A percentile compares a stretch with the other conserved stretches of the same genome.
phyloP scores from a whole-genome alignment of 2,888 invertebrate species.

The Notodonta dromedarius region DNA sequence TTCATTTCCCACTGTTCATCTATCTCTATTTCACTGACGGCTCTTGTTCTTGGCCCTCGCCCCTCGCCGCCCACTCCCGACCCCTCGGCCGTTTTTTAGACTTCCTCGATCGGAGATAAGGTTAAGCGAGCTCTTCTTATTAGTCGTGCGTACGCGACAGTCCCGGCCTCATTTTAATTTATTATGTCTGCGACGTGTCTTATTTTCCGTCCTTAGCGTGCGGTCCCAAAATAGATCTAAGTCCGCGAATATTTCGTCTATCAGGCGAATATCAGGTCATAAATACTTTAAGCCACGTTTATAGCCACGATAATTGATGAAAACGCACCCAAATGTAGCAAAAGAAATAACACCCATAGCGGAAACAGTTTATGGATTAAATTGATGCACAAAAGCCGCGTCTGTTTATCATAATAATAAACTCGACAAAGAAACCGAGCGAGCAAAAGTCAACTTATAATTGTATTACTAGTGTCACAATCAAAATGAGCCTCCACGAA shows the following conservation, averaged over 20 bases:
- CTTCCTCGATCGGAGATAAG: constrained; percentile 82
- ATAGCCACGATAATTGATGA: constrained; percentile 39
- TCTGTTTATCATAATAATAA: constrained; percentile 79
- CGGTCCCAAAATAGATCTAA: constrained; percentile 22
- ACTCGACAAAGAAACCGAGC: constrained; percentile 68
- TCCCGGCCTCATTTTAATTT: constrained; percentile 68
- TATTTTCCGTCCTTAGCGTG: background rate
- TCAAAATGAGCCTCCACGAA: constrained; percentile 81
- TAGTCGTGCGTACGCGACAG: constrained; percentile 76
- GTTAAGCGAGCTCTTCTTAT: constrained; percentile 81
- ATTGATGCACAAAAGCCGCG: constrained; percentile 69
- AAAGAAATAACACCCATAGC: constrained; percentile 53
- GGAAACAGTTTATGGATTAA: constrained; percentile 66
- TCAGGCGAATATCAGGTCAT: background rate
- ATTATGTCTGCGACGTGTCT: constrained; percentile 49
- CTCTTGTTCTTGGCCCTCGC: constrained; percentile 79
- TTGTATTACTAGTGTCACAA: constrained; percentile 76
- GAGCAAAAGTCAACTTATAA: constrained; percentile 77
- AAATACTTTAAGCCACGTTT: constrained; percentile 24
- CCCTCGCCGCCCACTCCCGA: constrained; percentile 44
- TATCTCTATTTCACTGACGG: constrained; percentile 85
- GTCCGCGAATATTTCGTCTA: constrained; percentile 6
- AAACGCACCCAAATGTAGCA: constrained; percentile 36
- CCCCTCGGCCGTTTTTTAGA: constrained; percentile 79
- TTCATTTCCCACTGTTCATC: constrained; percentile 86